A percentile compares a stretch with the other conserved stretches of the same genome.
phyloP scores from a whole-genome alignment of 1,140 invertebrate genomes.

The Formica selysi region DNA sequence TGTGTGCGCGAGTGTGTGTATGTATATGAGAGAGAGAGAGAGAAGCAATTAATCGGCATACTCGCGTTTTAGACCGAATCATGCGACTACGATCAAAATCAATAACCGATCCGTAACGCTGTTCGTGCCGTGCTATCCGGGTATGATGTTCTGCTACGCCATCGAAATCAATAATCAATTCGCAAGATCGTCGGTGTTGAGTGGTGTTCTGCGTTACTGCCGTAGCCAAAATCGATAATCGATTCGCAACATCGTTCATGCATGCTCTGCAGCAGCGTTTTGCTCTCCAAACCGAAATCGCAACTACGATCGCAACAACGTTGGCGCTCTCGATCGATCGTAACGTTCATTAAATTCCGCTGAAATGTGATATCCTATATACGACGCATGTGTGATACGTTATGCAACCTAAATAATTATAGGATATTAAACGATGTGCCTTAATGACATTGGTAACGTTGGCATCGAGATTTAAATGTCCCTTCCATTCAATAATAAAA shows the following conservation, averaged over 20 bases:
- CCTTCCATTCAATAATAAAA: slow-evolving; percentile 7
- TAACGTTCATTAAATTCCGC: slow-evolving; percentile 45
- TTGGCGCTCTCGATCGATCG: slow-evolving; percentile 66
- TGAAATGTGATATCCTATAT: slow-evolving; percentile 32
- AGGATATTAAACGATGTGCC: slow-evolving; percentile 42
- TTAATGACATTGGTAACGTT: slow-evolving; percentile 23
- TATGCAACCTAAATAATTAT: slow-evolving; percentile 34
- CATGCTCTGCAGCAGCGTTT: neutral
- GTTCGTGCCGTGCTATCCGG: slow-evolving; percentile 12
- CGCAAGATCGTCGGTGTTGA: slow-evolving; percentile 66
- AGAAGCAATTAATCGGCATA: slow-evolving; percentile 49
- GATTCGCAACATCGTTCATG: slow-evolving; percentile 67
- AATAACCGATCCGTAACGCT: slow-evolving; percentile 62
- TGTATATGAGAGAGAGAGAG: no score
- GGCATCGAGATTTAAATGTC: slow-evolving; percentile 2
- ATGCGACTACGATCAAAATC: slow-evolving; percentile 42
- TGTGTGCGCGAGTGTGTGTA: neutral
- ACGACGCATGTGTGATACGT: neutral
- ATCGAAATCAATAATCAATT: slow-evolving; percentile 72
- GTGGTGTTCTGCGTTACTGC: neutral
- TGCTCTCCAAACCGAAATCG: slow-evolving; percentile 38
- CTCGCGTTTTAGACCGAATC: slow-evolving; percentile 40
- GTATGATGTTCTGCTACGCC: neutral
- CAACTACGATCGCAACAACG: slow-evolving; percentile 12
- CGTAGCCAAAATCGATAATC: slow-evolving; percentile 68